These are phyloP conservation scores for Bathynomus jamesi DNA, from an alignment of 1,140 invertebrate genomes.

Conservation along the genomic window DNA sequence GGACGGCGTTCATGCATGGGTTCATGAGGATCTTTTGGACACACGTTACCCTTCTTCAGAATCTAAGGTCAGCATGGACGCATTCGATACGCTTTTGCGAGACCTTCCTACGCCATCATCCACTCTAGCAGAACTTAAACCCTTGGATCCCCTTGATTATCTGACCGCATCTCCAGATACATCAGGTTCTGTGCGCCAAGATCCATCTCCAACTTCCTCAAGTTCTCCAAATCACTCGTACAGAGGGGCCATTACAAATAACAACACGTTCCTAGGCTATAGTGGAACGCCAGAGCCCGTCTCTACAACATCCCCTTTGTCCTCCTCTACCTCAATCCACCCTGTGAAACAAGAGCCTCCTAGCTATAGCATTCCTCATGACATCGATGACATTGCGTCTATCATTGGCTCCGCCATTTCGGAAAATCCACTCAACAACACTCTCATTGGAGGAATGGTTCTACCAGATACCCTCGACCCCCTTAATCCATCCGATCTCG, in stretches of 20 bases:
- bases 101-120: constrained; percentile 41
- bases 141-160: constrained; percentile 72
- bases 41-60: constrained; percentile 40
- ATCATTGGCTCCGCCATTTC: constrained; percentile 83
- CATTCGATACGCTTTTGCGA: constrained; percentile 56
- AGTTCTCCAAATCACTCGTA: constrained; percentile 36
- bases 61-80: constrained; percentile 51
- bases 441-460: constrained; percentile 46
- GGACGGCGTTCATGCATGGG: constrained; percentile 37
- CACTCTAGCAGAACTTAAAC: constrained; percentile 70
- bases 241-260: constrained; percentile 59
- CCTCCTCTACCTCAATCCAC: constrained; percentile 40
- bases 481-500: constrained; percentile 22
- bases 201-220: constrained; percentile 67
- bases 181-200: constrained; percentile 26
- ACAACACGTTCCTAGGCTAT: constrained; percentile 60
- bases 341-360: constrained; percentile 45
- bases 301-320: constrained; percentile 43
- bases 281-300: constrained; percentile 38
- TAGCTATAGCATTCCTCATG: constrained; percentile 44
- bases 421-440: constrained; percentile 58
- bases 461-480: constrained; percentile 30
- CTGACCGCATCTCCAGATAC: constrained; percentile 53
- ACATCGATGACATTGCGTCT: constrained; percentile 77
- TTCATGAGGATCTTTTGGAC: constrained; percentile 36